Conservation (phyloP, 2,113 vertebrate genomes). For the Carassius auratus region DNA sequence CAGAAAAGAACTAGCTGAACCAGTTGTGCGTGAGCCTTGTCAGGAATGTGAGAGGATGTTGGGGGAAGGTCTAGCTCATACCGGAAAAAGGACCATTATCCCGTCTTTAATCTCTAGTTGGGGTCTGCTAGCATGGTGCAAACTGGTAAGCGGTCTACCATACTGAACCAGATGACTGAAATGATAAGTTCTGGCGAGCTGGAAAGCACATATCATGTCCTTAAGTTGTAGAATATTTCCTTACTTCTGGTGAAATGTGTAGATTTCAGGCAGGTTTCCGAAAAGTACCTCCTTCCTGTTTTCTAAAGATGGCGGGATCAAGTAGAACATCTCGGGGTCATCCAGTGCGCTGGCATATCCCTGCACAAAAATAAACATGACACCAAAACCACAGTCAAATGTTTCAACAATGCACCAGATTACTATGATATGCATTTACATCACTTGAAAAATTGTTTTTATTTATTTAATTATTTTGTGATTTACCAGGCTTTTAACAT, state of each 20-base stretch:
- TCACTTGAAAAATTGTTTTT: not conserved
- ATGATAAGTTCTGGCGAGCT: not conserved
- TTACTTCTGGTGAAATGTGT: slow-evolving; percentile 91
- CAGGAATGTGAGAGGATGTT: not conserved
- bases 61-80: not conserved
- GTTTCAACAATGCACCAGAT: not conserved
- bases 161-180: too few relatives aligned
- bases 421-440: not conserved
- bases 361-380: slow-evolving; percentile 66
- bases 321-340: slow-evolving; percentile 84
- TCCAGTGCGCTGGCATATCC: slow-evolving; percentile 90
- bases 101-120: not conserved
- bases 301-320: slow-evolving; percentile 85
- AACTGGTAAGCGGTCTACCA: not conserved
- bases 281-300: slow-evolving; percentile 92
- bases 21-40: not conserved
- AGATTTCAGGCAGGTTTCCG: slow-evolving; percentile 91
- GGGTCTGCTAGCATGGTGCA: not conserved
- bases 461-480: too few relatives aligned
- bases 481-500: too few relatives aligned
- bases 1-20: not conserved
- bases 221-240: not conserved
- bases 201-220: not conserved
- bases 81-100: not conserved
- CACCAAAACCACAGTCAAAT: not conserved